Evolutionary conservation across 2,113 vertebrate genomes (phyloP).

Genomic region (Pseudolaguvia tuberculata): DNA sequence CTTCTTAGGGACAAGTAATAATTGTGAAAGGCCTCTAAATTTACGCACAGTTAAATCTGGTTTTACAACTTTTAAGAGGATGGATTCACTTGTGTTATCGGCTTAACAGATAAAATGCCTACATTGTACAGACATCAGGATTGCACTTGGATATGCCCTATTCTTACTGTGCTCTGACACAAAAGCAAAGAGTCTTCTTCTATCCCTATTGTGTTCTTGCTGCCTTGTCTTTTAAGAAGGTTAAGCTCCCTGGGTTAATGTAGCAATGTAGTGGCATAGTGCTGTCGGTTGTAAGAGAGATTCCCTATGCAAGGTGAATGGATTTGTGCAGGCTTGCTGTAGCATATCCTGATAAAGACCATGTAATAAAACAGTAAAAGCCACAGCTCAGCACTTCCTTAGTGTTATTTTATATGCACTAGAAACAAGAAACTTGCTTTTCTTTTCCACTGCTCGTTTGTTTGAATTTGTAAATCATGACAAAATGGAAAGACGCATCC

Average conservation of each 20-base stretch:
- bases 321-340: not conserved
- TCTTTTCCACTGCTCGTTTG: not conserved
- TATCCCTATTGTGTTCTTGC: conserved; percentile 27
- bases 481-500: not conserved
- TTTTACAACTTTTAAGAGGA: not conserved
- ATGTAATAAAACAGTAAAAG: conserved; percentile 13
- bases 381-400: not conserved
- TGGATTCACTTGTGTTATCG: conserved; percentile 28
- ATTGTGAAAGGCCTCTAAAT: not conserved
- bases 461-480: conserved; percentile 2
- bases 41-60: not conserved
- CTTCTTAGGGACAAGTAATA: not conserved
- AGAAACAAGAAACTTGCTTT: not conserved
- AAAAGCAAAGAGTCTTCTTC: conserved; percentile 31
- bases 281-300: conserved; percentile 28
- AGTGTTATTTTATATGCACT: conserved; percentile 6
- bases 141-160: conserved; percentile 4
- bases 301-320: conserved; percentile 20
- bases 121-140: not conserved
- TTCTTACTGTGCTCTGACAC: conserved; percentile 27
- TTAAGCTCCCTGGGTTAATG: conserved; percentile 35
- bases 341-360: not conserved
- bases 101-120: not conserved
- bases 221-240: conserved; percentile 46
- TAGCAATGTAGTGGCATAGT: not conserved